Evolutionary conservation across 35 echinoderm and acorn worm species (phyloP), one percentile per base, ranked within the genome.

Genomic region (Ophioderma brevispina): DNA sequence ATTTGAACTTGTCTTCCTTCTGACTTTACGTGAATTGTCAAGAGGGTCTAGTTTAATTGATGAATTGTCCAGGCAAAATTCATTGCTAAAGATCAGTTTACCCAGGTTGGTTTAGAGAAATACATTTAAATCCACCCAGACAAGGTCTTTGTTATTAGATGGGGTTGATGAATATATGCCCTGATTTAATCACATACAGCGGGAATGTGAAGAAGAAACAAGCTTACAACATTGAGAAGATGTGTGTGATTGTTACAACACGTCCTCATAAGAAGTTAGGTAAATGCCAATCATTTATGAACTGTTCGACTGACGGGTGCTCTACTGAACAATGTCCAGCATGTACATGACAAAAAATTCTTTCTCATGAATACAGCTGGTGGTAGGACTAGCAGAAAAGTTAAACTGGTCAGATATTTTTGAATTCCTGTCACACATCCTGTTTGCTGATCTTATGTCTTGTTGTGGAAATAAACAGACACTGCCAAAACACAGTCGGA

Each of bases 91-190:
- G 41, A 4, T 46, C 4, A 4, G 17, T 38, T 83, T 19, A 46
- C 81, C 15, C 41, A 83, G 50, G 37, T n/a, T 83, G 81, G 40
- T 31, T 43, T 83, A 31, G 50, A 17, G 31, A 50, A 56, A n/a
- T 83, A 49, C 81, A 83, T 83, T 31, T 38, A 83, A 46, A 43
- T 6, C 33, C 81, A 49, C 23, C 81, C 40, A 33, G 18, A 83
- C 6, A 5, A 40, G 33, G 28, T 83, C 50, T 30, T 49, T 83
- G 14, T 25, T 83, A 19, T 33, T 83, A 28, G 81, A 83, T n/a
- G 81, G 81, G 13, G 13, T 83, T 15, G 81, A 83, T 32, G 81
- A 83, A 46, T 28, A 49, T 31, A 32, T 40, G 38, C 23, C 41
- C 25, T 83, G 81, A 49, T 50, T 33, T 83, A 32, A 23, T 39